phyloP scores from a whole-genome alignment of 2,888 invertebrate genomes.

The Zhengitettix transpicula region DNA sequence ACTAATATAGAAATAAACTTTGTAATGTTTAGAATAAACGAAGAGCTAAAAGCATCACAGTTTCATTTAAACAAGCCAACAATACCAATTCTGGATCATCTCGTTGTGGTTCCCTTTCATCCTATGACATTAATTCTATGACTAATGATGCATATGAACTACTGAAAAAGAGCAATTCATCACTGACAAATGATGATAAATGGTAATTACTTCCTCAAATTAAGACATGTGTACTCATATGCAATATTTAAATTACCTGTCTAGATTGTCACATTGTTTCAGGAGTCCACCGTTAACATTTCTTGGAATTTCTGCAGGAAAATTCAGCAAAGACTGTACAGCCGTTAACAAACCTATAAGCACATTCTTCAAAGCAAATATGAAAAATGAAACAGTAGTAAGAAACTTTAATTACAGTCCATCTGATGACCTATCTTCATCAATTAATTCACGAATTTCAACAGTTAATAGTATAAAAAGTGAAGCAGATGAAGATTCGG shows the following conservation, averaged over 20 bases:
- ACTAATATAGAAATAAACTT: neutral
- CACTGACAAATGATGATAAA: neutral
- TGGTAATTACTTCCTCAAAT: neutral
- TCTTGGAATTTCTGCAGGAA: conserved; percentile 61
- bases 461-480: too few relatives aligned
- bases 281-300: conserved; percentile 44
- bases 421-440: too few relatives aligned
- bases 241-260: neutral
- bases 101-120: conserved; percentile 40
- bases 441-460: too few relatives aligned
- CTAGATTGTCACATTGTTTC: conserved; percentile 9
- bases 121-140: conserved; percentile 30
- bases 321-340: conserved; percentile 38
- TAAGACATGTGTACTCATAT: neutral
- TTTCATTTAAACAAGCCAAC: conserved; percentile 42
- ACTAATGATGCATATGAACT: neutral
- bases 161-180: neutral
- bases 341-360: conserved; percentile 23
- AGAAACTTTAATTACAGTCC: too few relatives aligned
- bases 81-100: conserved; percentile 29
- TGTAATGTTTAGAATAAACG: conserved; percentile 52
- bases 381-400: conserved; percentile 1
- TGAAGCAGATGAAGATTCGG: too few relatives aligned
- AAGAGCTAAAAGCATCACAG: conserved; percentile 58
- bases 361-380: conserved; percentile 35